Evolutionary conservation across 2,888 invertebrate genomes (phyloP).

Genomic region (Epinotia nisella): DNA sequence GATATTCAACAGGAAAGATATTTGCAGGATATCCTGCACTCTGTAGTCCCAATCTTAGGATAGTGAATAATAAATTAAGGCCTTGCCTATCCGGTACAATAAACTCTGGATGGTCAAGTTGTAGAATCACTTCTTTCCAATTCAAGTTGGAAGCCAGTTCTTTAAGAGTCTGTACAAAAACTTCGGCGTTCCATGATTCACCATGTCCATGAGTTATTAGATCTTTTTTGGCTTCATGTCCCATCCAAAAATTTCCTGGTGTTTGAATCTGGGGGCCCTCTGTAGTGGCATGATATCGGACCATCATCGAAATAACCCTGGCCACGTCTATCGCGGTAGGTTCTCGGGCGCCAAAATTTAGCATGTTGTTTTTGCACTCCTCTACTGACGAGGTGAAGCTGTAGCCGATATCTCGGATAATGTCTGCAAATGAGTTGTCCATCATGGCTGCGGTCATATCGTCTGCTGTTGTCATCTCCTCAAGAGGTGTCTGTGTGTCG

Average conservation of each 20-base stretch:
- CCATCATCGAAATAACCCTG: constrained; percentile 93
- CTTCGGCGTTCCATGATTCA: constrained; percentile 96
- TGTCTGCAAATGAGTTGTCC: constrained; percentile 93
- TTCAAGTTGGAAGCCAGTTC: constrained; percentile 93
- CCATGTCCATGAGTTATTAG: constrained; percentile 69
- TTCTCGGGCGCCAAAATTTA: constrained; percentile 92
- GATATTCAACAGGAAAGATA: constrained; percentile 93
- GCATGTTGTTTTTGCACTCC: constrained; percentile 93
- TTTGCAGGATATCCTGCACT: constrained; percentile 89
- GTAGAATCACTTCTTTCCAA: constrained; percentile 96
- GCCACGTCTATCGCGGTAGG: constrained; percentile 94
- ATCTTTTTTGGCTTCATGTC: constrained; percentile 84
- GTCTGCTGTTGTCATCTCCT: constrained; percentile 86
- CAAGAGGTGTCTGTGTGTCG: constrained; percentile 87
- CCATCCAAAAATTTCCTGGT: constrained; percentile 87
- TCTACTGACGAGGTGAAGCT: constrained; percentile 93
- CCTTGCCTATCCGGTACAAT: constrained; percentile 94
- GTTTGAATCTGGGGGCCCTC: constrained; percentile 89
- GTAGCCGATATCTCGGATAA: constrained; percentile 96
- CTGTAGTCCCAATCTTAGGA: constrained; percentile 92
- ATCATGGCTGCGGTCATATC: constrained; percentile 86
- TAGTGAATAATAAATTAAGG: constrained; percentile 92
- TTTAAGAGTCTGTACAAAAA: constrained; percentile 96
- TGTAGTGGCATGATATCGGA: constrained; percentile 89
- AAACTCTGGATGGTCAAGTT: constrained; percentile 96